A percentile compares a stretch with the other conserved stretches of the same genome.
phyloP scores from a whole-genome alignment of 2,888 invertebrate species.

The Aproaerema taeniolella region DNA sequence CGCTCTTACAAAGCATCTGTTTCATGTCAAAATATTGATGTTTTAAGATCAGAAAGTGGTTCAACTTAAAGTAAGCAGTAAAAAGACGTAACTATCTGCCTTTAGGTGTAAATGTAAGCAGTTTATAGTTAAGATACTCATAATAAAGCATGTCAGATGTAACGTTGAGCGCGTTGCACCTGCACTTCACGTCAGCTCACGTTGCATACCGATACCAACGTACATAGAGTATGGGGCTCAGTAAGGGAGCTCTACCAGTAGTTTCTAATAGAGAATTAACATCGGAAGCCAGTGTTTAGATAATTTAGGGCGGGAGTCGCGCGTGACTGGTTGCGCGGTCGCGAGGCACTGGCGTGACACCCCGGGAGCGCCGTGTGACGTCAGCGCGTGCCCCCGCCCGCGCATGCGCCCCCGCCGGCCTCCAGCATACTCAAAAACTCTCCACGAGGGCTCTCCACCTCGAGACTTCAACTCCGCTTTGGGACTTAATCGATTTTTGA shows the following conservation, averaged over 20 bases:
- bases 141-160: conserved; percentile 14
- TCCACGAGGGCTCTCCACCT: conserved; percentile 67
- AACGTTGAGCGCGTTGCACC: conserved; percentile 2
- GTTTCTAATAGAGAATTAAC: conserved; percentile 52
- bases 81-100: no score
- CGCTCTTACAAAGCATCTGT: no score
- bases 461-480: conserved; percentile 72
- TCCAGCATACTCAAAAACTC: conserved; percentile 58
- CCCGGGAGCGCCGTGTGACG: conserved; percentile 69
- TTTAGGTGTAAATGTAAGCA: no score
- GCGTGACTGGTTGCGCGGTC: conserved; percentile 67
- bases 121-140: conserved; percentile 9
- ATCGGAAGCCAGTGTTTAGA: conserved; percentile 62
- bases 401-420: conserved; percentile 52
- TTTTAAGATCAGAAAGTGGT: no score
- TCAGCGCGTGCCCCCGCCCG: conserved; percentile 59
- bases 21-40: no score
- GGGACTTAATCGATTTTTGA: conserved; percentile 74
- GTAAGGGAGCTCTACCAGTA: conserved; percentile 30
- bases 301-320: conserved; percentile 55
- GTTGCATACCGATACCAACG: conserved; percentile 27
- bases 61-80: no score
- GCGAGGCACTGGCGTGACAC: conserved; percentile 67
- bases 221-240: no score
- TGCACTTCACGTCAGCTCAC: conserved; percentile 31